Percentiles rank a stretch among this genome's conserved stretches.
These are phyloP conservation scores for Whitmania pigra DNA, from an alignment of 1,140 invertebrate genomes.

Conservation along the genomic window DNA sequence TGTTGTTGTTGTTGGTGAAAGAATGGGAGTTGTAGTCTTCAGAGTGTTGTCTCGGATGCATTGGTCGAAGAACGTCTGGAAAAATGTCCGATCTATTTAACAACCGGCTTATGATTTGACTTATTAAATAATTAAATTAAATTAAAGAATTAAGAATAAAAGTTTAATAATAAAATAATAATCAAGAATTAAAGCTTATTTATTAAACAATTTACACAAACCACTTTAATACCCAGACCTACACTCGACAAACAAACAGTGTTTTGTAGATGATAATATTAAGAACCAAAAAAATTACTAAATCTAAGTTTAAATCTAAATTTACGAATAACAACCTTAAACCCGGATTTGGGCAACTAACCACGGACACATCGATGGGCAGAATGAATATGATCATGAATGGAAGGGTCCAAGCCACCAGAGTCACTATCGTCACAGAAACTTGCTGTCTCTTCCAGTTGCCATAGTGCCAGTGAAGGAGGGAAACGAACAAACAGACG, in stretches of 20 bases:
- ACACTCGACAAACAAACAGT: no score
- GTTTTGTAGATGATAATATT: no score
- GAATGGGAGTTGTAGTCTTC: constrained; percentile 26
- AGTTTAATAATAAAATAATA: no score
- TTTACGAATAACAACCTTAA: no score
- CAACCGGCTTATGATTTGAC: no score
- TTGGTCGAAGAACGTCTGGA: constrained; percentile 50
- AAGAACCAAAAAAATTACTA: no score
- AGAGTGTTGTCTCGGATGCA: constrained; percentile 41
- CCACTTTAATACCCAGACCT: no score
- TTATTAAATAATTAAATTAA: no score
- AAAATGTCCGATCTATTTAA: constrained; percentile 19
- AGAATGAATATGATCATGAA: constrained; percentile 93
- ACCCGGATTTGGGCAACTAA: constrained; percentile 54
- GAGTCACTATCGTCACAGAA: constrained; percentile 77
- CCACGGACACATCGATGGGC: constrained; percentile 87
- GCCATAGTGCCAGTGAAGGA: constrained; percentile 80
- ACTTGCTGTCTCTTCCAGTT: constrained; percentile 85
- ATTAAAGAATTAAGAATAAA: no score
- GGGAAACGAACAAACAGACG: constrained; percentile 61
- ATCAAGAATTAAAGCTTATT: no score
- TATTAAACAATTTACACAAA: no score
- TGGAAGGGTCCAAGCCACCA: constrained; percentile 96
- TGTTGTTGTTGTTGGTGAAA: constrained; percentile 8
- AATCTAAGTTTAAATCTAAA: no score